These are phyloP conservation scores for Alosa sapidissima DNA, from an alignment of 2,797 vertebrate species.

Conservation along the genomic window DNA sequence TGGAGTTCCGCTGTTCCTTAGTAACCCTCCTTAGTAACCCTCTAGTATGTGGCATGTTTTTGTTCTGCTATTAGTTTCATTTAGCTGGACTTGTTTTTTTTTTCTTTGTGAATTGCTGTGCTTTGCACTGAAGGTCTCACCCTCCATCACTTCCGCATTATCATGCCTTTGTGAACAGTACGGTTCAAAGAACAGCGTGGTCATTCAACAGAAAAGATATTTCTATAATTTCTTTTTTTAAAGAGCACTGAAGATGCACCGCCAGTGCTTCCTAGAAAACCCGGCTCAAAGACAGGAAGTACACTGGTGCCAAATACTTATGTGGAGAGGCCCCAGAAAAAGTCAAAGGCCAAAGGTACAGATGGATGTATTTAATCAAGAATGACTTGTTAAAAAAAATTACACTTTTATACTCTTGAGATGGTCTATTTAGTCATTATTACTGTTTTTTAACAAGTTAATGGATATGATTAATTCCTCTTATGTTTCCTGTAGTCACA, in stretches of 20 bases:
- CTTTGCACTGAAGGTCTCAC: too few species aligned
- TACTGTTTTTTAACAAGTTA: too few species aligned
- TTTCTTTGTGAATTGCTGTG: too few species aligned
- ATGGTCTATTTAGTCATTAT: too few species aligned
- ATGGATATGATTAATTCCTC: background rate
- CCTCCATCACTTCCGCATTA: background rate
- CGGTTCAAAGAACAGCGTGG: background rate
- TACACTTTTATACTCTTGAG: too few species aligned
- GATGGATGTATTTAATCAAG: too few species aligned
- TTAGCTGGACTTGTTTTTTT: too few species aligned
- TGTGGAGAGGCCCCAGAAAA: slow-evolving; percentile 26
- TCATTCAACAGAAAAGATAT: background rate
- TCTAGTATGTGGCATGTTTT: too few species aligned
- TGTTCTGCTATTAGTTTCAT: too few species aligned
- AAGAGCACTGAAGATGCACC: slow-evolving; percentile 28
- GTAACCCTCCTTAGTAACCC: too few species aligned
- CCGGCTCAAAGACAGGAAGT: accelerated
- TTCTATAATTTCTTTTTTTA: background rate
- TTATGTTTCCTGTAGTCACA: slow-evolving; percentile 17
- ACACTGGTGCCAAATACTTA: slow-evolving; percentile 64
- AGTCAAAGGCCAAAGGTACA: slow-evolving; percentile 30
- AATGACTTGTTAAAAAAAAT: too few species aligned
- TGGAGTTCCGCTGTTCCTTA: too few species aligned
- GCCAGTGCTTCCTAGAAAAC: slow-evolving; percentile 56
- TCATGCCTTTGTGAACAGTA: background rate